phyloP scores from a whole-genome alignment of 2,113 vertebrate genomes.

The Colossoma macropomum region DNA sequence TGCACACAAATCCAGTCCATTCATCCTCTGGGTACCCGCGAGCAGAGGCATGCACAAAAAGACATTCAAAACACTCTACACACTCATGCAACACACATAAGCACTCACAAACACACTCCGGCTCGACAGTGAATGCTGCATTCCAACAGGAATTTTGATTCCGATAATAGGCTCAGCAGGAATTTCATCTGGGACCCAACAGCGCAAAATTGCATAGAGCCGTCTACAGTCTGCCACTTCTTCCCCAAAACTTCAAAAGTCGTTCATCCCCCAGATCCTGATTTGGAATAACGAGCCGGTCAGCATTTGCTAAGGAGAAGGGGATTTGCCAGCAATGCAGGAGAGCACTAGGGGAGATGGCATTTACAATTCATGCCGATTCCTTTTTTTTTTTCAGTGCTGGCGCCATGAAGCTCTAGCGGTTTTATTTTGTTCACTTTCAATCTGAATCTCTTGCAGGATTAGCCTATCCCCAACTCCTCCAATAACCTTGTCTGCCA shows the following conservation, averaged over 20 bases:
- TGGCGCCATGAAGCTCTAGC: constrained; percentile 28
- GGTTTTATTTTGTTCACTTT: constrained; percentile 27
- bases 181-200: constrained; percentile 50
- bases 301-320: constrained; percentile 32
- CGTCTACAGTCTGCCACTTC: constrained; percentile 45
- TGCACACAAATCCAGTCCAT: constrained; percentile 60
- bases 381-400: constrained; percentile 26
- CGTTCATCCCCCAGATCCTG: constrained; percentile 41
- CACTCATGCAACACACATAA: constrained; percentile 6
- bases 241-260: constrained; percentile 55
- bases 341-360: constrained; percentile 32
- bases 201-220: constrained; percentile 40
- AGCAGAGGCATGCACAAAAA: constrained; percentile 41
- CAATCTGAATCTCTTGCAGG: constrained; percentile 3
- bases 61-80: constrained; percentile 36
- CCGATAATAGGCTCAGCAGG: constrained; percentile 47
- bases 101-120: constrained; percentile 32
- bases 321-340: constrained; percentile 39
- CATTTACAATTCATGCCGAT: constrained; percentile 39
- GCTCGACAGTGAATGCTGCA: constrained; percentile 24
- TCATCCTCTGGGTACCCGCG: constrained; percentile 48
- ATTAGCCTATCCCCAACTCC: constrained; percentile 9
- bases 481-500: constrained; percentile 20
- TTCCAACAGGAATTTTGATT: constrained; percentile 57
- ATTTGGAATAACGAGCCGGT: constrained; percentile 43